Conservation (phyloP, 2,888 invertebrate species). For the Anticlea derivata region DNA sequence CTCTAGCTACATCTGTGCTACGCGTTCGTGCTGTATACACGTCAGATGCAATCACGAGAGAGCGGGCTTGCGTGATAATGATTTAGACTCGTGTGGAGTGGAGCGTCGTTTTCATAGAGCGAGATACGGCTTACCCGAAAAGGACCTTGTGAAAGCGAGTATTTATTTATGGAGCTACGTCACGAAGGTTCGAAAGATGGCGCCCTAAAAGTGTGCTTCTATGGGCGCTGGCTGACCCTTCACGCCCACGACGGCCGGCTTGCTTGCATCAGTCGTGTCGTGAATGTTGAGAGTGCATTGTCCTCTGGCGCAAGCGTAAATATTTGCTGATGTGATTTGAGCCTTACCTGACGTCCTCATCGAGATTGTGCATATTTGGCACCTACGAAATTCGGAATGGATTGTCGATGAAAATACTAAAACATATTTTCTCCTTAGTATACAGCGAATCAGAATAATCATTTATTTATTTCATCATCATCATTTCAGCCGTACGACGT, state of each 20-base stretch:
- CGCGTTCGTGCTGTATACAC: conserved; percentile 23
- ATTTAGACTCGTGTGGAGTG: conserved; percentile 23
- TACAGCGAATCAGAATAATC: too few species aligned
- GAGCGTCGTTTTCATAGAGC: conserved; percentile 20
- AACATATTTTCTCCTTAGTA: too few species aligned
- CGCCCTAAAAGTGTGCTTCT: conserved; percentile 23
- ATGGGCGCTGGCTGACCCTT: conserved; percentile 27
- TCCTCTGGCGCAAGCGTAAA: conserved; percentile 31
- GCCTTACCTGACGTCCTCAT: conserved; percentile 11
- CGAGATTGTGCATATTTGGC: conserved; percentile 9
- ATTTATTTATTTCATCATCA: too few species aligned
- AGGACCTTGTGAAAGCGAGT: conserved; percentile 26
- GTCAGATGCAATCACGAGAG: conserved; percentile 31
- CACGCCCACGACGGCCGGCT: conserved; percentile 28
- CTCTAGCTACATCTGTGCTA: conserved; percentile 16
- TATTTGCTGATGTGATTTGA: conserved; percentile 18
- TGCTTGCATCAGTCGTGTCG: conserved; percentile 29
- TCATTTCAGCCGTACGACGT: too few species aligned
- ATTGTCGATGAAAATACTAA: not conserved
- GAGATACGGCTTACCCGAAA: conserved; percentile 15
- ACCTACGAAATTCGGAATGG: conserved; percentile 3
- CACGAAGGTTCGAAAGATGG: conserved; percentile 22
- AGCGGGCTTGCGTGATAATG: conserved; percentile 30
- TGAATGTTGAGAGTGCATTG: conserved; percentile 38
- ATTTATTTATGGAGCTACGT: conserved; percentile 19